phyloP scores from a whole-genome alignment of 2,113 vertebrate genomes.

The Nymphicus hollandicus region DNA sequence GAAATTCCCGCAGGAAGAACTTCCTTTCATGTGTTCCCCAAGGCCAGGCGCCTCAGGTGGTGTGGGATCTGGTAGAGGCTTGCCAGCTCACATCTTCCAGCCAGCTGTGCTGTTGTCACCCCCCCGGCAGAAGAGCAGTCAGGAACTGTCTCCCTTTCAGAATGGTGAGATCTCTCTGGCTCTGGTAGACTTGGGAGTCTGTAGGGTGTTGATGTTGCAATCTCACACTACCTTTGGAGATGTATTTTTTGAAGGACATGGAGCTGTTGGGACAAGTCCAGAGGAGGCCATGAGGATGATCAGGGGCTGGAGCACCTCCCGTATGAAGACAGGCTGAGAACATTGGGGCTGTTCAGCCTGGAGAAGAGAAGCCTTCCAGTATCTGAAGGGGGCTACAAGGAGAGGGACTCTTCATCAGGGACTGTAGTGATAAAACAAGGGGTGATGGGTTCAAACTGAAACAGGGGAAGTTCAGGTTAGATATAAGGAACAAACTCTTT shows the following conservation, averaged over 20 bases:
- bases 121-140: constrained; percentile 78
- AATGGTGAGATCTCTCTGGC: constrained; percentile 54
- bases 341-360: not conserved
- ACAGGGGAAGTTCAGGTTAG: not conserved
- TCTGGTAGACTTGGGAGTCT: not conserved
- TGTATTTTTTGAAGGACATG: not conserved
- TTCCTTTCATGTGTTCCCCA: not conserved
- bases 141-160: constrained; percentile 41
- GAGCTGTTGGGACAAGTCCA: not conserved
- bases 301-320: not conserved
- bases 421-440: not conserved
- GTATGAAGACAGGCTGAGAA: not conserved
- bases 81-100: constrained; percentile 53
- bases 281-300: not conserved
- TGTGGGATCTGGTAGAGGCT: not conserved
- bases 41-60: not conserved
- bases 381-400: not conserved
- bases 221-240: not conserved
- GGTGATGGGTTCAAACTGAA: not conserved
- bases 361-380: not conserved
- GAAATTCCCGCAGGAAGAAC: constrained; percentile 55
- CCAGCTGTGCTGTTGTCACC: constrained; percentile 86
- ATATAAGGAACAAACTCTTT: not conserved
- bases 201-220: not conserved
- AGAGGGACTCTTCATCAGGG: not conserved